Percentiles rank a stretch among this genome's conserved stretches.
phyloP scores from a whole-genome alignment of 1,140 invertebrate genomes.

The Lepidostoma basale region DNA sequence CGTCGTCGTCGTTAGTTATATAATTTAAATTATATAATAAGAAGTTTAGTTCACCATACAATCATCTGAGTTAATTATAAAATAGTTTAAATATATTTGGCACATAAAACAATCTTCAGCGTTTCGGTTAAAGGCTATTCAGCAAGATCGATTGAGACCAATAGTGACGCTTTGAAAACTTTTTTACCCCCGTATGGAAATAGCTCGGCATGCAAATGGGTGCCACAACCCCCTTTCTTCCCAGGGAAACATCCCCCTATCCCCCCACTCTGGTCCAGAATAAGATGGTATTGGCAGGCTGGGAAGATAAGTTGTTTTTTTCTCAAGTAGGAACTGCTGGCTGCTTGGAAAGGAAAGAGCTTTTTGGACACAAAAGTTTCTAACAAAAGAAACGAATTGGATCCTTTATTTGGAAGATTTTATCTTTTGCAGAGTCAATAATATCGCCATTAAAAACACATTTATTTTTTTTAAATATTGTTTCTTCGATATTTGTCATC shows the following conservation, averaged over 20 bases:
- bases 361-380: conserved; percentile 35
- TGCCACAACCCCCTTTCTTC: background rate
- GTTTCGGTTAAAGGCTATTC: too few relatives aligned
- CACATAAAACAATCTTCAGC: too few relatives aligned
- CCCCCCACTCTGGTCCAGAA: background rate
- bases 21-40: too few relatives aligned
- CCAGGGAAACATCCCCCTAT: background rate
- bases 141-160: conserved; percentile 26
- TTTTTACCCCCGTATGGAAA: conserved; percentile 35
- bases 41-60: too few relatives aligned
- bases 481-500: too few relatives aligned
- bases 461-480: background rate
- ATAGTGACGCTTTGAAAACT: conserved; percentile 21
- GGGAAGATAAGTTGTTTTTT: conserved; percentile 45
- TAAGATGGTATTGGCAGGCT: conserved; percentile 44
- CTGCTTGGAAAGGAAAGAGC: conserved; percentile 25
- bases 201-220: conserved; percentile 45
- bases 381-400: conserved; percentile 29
- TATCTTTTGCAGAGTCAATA: too few relatives aligned
- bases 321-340: conserved; percentile 29
- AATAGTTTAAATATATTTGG: too few relatives aligned
- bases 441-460: background rate
- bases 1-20: too few relatives aligned
- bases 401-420: too few relatives aligned
- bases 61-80: too few relatives aligned